Evolutionary conservation across 2,888 invertebrate species (phyloP), one percentile per base, ranked within the genome.

Genomic region (Oxyscelio sp.): DNA sequence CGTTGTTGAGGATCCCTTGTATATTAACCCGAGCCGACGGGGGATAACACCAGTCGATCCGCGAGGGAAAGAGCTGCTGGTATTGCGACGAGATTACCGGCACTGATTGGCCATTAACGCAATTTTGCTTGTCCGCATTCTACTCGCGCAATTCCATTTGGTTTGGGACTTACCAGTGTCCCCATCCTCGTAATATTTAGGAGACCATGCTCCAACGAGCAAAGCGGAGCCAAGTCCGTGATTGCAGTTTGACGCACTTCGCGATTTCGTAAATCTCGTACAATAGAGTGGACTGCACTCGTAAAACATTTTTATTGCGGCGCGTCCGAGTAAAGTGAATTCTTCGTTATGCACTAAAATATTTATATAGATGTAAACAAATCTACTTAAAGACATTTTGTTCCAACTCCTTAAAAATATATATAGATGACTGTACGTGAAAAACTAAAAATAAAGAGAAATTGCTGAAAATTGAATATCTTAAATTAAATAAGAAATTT

Each of bases 261-360:
- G 19, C 21, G 9, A 15, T 31, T 19, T 21, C 21, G 65, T 48
- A 52, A 75, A 66, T 65, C 58, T 24, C 24, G n/a, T 24, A 11
- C 19, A 15, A 40, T 17, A 17, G 38, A 45, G 52, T 52, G 58
- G 59, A 27, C 58, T 50, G 21, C 19, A 31, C 50, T 59, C 68
- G 77, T 66, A 66, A 66, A 66, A 58, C 65, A 66, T 54, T 66
- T 77, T 77, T 77, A 68, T 58, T 77, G 38, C 45, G 5, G 21
- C 15, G 58, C 34, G 21, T 45, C 11, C 21, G 40, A 27, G 38
- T 50, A 58, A 66, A 77, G 77, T 74, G 74, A 54, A 74, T 52
- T 58, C 24, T 8, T 17, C 11, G 50, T 77, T 59, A 77, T n/a
- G n/a, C n/a, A n/a, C n/a, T n/a, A n/a, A n/a, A n/a, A n/a, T n/a